Percentiles rank a stretch among this genome's conserved stretches.
Conservation (phyloP, 2,888 invertebrate genomes). For the Scaptomyza reducta region DNA sequence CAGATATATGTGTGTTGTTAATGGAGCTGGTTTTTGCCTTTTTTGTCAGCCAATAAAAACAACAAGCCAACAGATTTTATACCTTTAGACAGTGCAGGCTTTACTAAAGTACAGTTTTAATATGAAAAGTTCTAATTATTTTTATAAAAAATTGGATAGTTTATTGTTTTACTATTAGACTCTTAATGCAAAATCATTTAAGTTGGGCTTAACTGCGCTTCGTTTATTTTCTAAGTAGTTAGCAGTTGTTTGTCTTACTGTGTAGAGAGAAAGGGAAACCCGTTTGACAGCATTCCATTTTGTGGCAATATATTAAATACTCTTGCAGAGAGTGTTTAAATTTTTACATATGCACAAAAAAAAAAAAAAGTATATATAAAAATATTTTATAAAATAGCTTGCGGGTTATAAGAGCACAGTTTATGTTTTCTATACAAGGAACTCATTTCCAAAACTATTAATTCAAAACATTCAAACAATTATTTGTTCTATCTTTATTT, state of each 20-base stretch:
- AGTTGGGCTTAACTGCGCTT: constrained; percentile 22
- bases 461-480: too few relatives aligned
- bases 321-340: background rate
- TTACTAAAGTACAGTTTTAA: background rate
- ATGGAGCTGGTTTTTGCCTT: constrained; percentile 29
- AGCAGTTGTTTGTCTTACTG: constrained; percentile 9
- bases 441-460: too few relatives aligned
- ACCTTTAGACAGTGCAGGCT: background rate
- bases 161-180: too few relatives aligned
- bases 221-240: constrained; percentile 30
- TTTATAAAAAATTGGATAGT: too few relatives aligned
- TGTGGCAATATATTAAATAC: constrained; percentile 12
- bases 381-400: too few relatives aligned
- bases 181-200: background rate
- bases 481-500: too few relatives aligned
- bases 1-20: constrained; percentile 36
- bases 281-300: constrained; percentile 58
- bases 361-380: too few relatives aligned
- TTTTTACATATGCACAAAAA: background rate
- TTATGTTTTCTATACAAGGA: too few relatives aligned
- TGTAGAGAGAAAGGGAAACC: constrained; percentile 35
- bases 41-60: constrained; percentile 34
- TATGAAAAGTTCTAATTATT: too few relatives aligned
- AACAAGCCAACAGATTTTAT: constrained; percentile 16
- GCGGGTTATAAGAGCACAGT: background rate